Conservation (phyloP, 1,140 invertebrate species). For the Lanistes nyassanus region DNA sequence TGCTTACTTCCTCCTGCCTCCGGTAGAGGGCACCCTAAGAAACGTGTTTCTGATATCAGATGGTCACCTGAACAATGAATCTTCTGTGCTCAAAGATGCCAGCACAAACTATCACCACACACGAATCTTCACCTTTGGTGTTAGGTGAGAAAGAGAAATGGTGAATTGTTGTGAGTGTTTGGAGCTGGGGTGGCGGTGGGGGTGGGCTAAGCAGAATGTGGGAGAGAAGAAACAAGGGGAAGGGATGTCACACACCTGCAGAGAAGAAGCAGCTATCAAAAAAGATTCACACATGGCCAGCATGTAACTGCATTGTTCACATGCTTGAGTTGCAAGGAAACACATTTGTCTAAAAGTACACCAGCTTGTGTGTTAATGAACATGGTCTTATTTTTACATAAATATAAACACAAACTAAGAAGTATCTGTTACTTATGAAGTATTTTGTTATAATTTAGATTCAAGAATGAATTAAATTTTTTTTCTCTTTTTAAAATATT, state of each 20-base stretch:
- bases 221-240: background rate
- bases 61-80: constrained; percentile 60
- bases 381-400: too few relatives aligned
- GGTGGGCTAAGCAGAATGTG: constrained; percentile 23
- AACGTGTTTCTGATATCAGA: constrained; percentile 63
- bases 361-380: too few relatives aligned
- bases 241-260: too few relatives aligned
- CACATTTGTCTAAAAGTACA: too few relatives aligned
- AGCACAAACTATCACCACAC: constrained; percentile 46
- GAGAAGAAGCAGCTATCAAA: too few relatives aligned
- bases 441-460: background rate
- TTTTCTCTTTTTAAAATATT: background rate
- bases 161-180: background rate
- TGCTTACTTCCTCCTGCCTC: constrained; percentile 51
- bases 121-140: constrained; percentile 60
- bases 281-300: background rate
- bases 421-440: background rate
- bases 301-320: background rate
- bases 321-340: too few relatives aligned
- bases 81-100: constrained; percentile 40
- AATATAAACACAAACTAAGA: too few relatives aligned
- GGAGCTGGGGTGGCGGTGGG: background rate
- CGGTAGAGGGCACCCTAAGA: constrained; percentile 33
- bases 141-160: constrained; percentile 42
- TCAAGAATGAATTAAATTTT: background rate